Evolutionary conservation across 2,797 vertebrate species (phyloP), one percentile per base, ranked within the genome.

Genomic region (Bufotes viridis): DNA sequence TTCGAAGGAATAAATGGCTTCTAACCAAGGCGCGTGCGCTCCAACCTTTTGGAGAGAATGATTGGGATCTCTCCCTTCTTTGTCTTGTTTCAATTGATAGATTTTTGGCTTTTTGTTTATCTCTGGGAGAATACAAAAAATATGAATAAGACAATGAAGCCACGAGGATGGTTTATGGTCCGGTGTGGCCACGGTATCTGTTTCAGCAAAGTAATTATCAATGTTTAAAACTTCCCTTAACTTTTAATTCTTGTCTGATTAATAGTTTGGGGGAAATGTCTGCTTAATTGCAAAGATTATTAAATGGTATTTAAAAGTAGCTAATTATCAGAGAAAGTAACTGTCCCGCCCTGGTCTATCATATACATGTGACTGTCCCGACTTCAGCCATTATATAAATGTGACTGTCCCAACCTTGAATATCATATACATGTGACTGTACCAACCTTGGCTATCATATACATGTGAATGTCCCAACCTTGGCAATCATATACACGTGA

Each of bases 1-100:
- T 90, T 88, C 34, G 82, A 58, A 88, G 91, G 90, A 90, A 53
- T 20, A 90, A 80, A 90, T 2, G 75, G 60, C 88, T 80, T 85
- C 86, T 81, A 90, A 84, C 65, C 85, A 57, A 67, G 70, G 61
- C 88, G 57, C 26, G 60, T 65, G 49, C 24, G 60, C 76, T 67
- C 3, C 57, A 67, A 78, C 76, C 70, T 67, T 84, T 58, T 7
- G 22, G 26, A 61, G 22, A 74, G 22, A 22, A 26, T 34, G 63
- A 88, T 84, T 60, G 24, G 53, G 78, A 72, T 51, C 87, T 79
- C 74, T 51, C 49, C 49, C 42, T 88, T 84, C 55, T 53, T 29
- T 69, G 6, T 29, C 75, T 57, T 65, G 55, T 51, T 87, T 76
- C 74, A 42, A 42, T 78, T 69, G 72, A 83, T 57, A 49, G 57